Conservation (phyloP, 2,888 invertebrate species). For the Stenodema calcarata region DNA sequence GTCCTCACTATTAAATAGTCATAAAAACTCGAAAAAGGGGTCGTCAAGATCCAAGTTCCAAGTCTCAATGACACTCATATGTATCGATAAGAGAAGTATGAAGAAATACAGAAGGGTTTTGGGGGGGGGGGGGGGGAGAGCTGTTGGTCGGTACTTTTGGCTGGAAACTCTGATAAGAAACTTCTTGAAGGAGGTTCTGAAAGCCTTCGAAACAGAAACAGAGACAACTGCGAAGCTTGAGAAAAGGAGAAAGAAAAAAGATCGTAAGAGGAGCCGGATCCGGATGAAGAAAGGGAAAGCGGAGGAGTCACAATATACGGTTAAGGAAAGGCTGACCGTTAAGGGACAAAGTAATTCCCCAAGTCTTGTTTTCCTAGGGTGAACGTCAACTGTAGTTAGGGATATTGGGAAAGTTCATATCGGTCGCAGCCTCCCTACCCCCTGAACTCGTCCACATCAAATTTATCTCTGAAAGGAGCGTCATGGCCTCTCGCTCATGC, state of each 20-base stretch:
- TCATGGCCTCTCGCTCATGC: not conserved
- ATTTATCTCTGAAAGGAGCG: slow-evolving; percentile 42
- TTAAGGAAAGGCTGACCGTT: slow-evolving; percentile 44
- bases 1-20: too few relatives aligned
- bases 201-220: not conserved
- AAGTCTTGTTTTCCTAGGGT: slow-evolving; percentile 48
- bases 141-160: too few relatives aligned
- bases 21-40: too few relatives aligned
- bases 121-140: too few relatives aligned
- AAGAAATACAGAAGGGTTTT: not conserved
- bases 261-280: not conserved
- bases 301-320: slow-evolving; percentile 38
- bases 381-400: slow-evolving; percentile 51
- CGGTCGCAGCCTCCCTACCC: slow-evolving; percentile 29
- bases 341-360: slow-evolving; percentile 49
- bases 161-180: not conserved
- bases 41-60: too few relatives aligned
- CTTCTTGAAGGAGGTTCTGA: not conserved
- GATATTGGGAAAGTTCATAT: slow-evolving; percentile 51
- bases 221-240: not conserved
- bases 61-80: not conserved
- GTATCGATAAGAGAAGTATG: not conserved
- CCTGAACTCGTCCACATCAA: slow-evolving; percentile 41
- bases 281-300: not conserved
- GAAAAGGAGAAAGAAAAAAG: not conserved